A percentile compares a stretch with the other conserved stretches of the same genome.
Evolutionary conservation across 2,888 invertebrate genomes (phyloP).

Genomic region (Dynastes hyllus): DNA sequence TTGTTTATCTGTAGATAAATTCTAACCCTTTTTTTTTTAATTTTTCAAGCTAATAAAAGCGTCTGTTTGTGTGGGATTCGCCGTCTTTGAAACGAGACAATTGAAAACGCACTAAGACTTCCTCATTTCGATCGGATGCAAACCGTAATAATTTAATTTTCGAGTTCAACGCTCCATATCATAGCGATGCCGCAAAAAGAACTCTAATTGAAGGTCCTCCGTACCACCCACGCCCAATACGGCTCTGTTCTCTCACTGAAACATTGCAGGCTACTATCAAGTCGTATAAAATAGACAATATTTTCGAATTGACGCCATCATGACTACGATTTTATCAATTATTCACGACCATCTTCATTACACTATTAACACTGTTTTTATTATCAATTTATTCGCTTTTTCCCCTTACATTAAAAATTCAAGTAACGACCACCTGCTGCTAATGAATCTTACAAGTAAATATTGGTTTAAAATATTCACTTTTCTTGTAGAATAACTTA

Average conservation of each 20-base stretch:
- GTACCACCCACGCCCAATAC: constrained; percentile 12
- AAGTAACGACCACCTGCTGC: not conserved
- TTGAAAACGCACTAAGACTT: constrained; percentile 10
- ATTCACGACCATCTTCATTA: too few relatives aligned
- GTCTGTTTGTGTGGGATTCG: constrained; percentile 1
- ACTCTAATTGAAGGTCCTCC: not conserved
- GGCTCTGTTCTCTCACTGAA: not conserved
- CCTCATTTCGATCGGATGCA: constrained; percentile 16
- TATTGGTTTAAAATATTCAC: not conserved
- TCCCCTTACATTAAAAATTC: too few relatives aligned
- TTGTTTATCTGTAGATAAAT: too few relatives aligned
- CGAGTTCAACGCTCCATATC: constrained; percentile 28
- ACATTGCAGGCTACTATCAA: too few relatives aligned
- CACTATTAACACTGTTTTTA: too few relatives aligned
- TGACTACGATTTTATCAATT: too few relatives aligned
- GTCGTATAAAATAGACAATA: too few relatives aligned
- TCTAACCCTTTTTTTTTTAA: too few relatives aligned
- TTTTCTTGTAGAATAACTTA: not conserved
- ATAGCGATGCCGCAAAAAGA: constrained; percentile 7
- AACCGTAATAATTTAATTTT: constrained; percentile 24
- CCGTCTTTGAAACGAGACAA: not conserved
- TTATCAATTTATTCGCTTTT: too few relatives aligned
- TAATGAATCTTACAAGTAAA: not conserved
- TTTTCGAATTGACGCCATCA: too few relatives aligned
- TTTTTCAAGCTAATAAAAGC: too few relatives aligned